phyloP scores from a whole-genome alignment of 1,140 invertebrate genomes.

The Polyergus mexicanus region DNA sequence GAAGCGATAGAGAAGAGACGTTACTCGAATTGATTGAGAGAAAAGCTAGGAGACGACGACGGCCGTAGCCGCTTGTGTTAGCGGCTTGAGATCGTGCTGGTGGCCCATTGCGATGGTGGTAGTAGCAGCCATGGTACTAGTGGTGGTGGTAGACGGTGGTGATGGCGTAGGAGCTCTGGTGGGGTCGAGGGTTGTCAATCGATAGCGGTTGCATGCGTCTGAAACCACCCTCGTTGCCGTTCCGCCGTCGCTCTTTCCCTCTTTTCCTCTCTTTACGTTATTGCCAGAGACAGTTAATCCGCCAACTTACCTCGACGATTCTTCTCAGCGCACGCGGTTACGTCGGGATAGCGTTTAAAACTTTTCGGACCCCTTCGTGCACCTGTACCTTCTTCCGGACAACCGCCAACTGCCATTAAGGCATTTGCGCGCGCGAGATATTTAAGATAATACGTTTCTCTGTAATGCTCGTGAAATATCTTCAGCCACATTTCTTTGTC shows the following conservation, averaged over 20 bases:
- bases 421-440: not conserved
- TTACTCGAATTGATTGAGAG: constrained; percentile 71
- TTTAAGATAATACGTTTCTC: no score
- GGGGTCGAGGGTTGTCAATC: constrained; percentile 76
- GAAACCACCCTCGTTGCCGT: constrained; percentile 67
- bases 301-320: constrained; percentile 51
- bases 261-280: constrained; percentile 50
- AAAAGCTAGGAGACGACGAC: constrained; percentile 61
- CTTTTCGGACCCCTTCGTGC: constrained; percentile 60
- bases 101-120: constrained; percentile 7
- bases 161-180: constrained; percentile 54
- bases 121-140: constrained; percentile 23
- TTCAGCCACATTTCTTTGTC: not conserved
- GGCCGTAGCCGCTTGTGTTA: not conserved
- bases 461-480: no score
- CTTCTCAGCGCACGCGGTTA: constrained; percentile 25
- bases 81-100: constrained; percentile 38
- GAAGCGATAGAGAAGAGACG: constrained; percentile 41
- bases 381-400: not conserved
- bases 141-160: constrained; percentile 42
- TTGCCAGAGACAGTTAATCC: constrained; percentile 71
- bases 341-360: constrained; percentile 58
- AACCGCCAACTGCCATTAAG: constrained; percentile 1
- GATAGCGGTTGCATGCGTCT: constrained; percentile 78
- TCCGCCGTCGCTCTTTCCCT: constrained; percentile 26